Conservation (phyloP, 2,888 invertebrate genomes). For the Sepiola atlantica region DNA sequence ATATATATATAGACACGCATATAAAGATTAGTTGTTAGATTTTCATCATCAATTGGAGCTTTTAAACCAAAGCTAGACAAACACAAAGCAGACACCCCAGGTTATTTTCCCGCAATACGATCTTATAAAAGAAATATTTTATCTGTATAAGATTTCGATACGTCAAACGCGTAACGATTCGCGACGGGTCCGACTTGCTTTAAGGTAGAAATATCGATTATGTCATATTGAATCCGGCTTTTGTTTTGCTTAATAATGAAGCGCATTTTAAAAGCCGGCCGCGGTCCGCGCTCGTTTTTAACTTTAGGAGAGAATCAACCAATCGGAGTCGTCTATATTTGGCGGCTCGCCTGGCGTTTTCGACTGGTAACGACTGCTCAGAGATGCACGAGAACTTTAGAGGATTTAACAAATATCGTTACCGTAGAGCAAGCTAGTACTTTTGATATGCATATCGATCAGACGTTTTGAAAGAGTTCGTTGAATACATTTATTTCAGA, state of each 20-base stretch:
- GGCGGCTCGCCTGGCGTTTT: neutral
- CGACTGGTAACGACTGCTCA: neutral
- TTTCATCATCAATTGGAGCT: too few species aligned
- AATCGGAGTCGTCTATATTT: neutral
- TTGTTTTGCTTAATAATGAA: neutral
- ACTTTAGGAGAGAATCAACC: neutral
- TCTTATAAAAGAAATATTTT: too few species aligned
- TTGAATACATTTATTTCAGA: neutral
- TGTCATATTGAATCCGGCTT: neutral
- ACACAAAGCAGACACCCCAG: too few species aligned
- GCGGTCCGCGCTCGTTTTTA: neutral
- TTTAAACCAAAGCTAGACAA: too few species aligned
- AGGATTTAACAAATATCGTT: neutral
- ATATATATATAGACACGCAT: too few species aligned
- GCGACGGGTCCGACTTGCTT: neutral
- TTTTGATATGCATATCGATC: neutral
- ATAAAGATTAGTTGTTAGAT: too few species aligned
- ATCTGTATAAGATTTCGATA: too few species aligned
- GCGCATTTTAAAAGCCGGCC: neutral
- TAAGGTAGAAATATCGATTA: neutral
- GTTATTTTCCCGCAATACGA: too few species aligned
- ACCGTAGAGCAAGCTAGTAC: neutral
- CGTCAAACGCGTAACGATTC: neutral
- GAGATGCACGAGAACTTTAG: neutral
- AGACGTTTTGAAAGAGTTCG: neutral